A percentile compares a stretch with the other conserved stretches of the same genome.
phyloP scores from a whole-genome alignment of 2,113 vertebrate species.

The Ascaphus truei region DNA sequence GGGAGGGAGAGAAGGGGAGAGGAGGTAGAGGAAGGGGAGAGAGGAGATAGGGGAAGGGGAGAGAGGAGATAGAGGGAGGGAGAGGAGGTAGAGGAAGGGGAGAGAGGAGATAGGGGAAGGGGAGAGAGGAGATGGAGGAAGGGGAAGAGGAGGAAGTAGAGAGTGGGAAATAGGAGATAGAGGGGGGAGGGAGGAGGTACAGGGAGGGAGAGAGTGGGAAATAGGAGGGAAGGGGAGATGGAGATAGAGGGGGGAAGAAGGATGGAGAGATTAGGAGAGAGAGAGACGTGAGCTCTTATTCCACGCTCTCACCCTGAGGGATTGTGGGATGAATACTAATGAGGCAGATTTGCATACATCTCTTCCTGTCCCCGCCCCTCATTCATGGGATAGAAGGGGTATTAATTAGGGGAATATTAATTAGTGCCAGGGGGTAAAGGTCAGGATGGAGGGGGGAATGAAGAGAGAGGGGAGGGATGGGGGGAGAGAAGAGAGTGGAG shows the following conservation, averaged over 20 bases:
- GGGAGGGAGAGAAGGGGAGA: constrained; percentile 38
- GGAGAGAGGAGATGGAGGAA: not conserved
- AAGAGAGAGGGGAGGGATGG: not conserved
- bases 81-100: not conserved
- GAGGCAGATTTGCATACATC: constrained; percentile 10
- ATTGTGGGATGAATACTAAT: constrained; percentile 34
- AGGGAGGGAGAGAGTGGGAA: constrained; percentile 26
- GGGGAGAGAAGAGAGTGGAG: not conserved
- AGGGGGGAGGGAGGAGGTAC: not conserved
- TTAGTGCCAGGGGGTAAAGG: constrained; percentile 50
- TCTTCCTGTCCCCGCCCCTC: constrained; percentile 2
- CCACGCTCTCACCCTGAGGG: not conserved
- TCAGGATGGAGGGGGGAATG: constrained; percentile 23
- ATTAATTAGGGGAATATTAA: constrained; percentile 44
- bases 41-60: not conserved
- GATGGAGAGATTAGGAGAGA: not conserved
- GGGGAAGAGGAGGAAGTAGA: not conserved
- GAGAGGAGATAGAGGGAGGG: not conserved
- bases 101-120: not conserved
- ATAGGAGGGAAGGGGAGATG: not conserved
- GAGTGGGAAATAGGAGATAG: too few relatives aligned
- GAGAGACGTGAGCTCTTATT: not conserved
- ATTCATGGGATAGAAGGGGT: constrained; percentile 5
- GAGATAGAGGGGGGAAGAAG: not conserved
- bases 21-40: constrained; percentile 44